These are phyloP conservation scores for Euwallacea similis DNA, from an alignment of 1,140 invertebrate species.

Conservation along the genomic window DNA sequence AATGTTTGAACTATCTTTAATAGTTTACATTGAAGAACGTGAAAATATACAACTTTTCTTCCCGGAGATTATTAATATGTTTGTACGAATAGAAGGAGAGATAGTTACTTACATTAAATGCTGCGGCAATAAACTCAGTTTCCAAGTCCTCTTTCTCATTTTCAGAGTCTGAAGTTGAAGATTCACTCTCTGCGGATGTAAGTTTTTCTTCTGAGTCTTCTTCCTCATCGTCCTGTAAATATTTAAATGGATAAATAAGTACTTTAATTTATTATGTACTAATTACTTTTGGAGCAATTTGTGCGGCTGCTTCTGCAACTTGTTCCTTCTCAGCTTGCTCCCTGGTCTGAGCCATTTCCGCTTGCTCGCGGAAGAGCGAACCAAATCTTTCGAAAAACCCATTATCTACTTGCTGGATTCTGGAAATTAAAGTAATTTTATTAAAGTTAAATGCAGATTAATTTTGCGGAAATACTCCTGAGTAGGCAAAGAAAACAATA, in stretches of 20 bases:
- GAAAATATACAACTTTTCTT: no score
- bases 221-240: slow-evolving; percentile 54
- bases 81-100: no score
- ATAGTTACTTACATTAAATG: slow-evolving; percentile 69
- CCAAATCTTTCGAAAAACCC: slow-evolving; percentile 81
- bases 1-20: no score
- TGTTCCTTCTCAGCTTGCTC: slow-evolving; percentile 51
- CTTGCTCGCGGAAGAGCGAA: slow-evolving; percentile 67
- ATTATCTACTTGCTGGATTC: slow-evolving; percentile 75
- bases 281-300: slow-evolving; percentile 38
- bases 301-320: slow-evolving; percentile 50
- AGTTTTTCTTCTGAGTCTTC: slow-evolving; percentile 52
- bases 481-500: no score
- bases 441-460: no score
- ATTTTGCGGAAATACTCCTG: no score
- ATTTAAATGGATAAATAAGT: background rate
- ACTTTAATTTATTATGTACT: background rate
- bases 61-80: no score
- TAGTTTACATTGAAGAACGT: no score
- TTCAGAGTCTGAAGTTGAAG: slow-evolving; percentile 57
- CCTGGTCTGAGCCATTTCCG: slow-evolving; percentile 41
- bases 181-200: slow-evolving; percentile 48
- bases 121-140: slow-evolving; percentile 63
- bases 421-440: slow-evolving; percentile 46
- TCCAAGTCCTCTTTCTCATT: slow-evolving; percentile 59